These are phyloP conservation scores for Leptinotarsa undecemlineata DNA, from an alignment of 1,140 invertebrate species.

Conservation along the genomic window DNA sequence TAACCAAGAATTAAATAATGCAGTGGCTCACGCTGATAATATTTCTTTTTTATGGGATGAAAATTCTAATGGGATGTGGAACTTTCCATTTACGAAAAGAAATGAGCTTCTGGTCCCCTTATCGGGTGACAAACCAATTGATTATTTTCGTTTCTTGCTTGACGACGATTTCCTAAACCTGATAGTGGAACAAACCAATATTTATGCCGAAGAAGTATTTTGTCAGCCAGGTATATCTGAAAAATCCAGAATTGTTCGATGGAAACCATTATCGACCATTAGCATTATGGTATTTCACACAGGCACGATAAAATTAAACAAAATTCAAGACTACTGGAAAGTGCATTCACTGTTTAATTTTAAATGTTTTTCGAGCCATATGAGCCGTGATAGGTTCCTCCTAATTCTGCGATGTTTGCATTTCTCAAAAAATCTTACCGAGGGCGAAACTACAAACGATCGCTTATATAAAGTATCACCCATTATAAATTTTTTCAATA, in stretches of 20 bases:
- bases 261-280: background rate
- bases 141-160: conserved; percentile 7
- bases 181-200: conserved; percentile 27
- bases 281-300: conserved; percentile 3
- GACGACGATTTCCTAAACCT: conserved; percentile 21
- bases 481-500: conserved; percentile 42
- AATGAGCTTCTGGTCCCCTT: conserved; percentile 10
- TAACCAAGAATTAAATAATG: background rate
- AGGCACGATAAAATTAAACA: background rate
- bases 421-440: conserved; percentile 31
- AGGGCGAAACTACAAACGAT: conserved; percentile 13
- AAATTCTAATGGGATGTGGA: conserved; percentile 20
- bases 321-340: conserved; percentile 10
- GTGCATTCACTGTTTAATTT: background rate
- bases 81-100: conserved; percentile 21
- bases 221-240: background rate
- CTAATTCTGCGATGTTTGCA: conserved; percentile 39
- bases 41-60: background rate
- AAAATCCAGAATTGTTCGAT: conserved; percentile 19
- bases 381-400: conserved; percentile 22
- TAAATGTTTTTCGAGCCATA: background rate
- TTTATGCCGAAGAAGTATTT: conserved; percentile 17
- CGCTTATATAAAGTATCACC: conserved; percentile 34
- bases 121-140: conserved; percentile 14
- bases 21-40: background rate